A percentile compares a stretch with the other conserved stretches of the same genome.
These are phyloP conservation scores for Nemotelus nigrinus DNA, from an alignment of 2,888 invertebrate genomes.

Conservation along the genomic window DNA sequence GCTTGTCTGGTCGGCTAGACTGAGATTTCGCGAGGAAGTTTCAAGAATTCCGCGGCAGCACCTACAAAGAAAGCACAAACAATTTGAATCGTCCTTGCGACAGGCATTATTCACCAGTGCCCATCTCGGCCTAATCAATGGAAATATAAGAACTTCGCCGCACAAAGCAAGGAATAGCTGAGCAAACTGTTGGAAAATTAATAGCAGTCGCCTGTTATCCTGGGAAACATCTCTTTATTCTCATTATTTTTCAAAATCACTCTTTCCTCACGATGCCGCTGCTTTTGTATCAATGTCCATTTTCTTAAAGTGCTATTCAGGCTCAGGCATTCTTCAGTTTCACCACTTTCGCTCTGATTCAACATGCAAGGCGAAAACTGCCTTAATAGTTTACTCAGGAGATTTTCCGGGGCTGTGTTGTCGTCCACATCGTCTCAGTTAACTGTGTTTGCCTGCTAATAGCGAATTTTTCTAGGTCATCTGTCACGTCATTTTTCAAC, in stretches of 20 bases:
- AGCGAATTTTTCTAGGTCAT: no score
- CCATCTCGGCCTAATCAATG: background rate
- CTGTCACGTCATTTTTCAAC: no score
- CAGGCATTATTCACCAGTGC: no score
- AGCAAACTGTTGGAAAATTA: conserved; percentile 23
- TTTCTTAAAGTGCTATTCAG: background rate
- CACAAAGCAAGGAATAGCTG: background rate
- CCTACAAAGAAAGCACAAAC: no score
- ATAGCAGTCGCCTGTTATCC: conserved; percentile 7
- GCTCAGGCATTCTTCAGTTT: no score
- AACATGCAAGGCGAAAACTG: background rate
- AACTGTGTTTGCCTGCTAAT: background rate
- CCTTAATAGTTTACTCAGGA: background rate
- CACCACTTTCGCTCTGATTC: no score
- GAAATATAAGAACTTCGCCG: conserved; percentile 1
- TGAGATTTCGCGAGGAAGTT: no score
- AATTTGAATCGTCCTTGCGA: no score
- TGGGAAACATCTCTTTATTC: background rate
- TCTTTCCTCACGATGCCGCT: background rate
- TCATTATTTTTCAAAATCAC: background rate
- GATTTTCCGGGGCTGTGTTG: background rate
- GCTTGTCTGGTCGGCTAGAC: no score
- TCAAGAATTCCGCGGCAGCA: no score
- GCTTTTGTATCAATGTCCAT: background rate
- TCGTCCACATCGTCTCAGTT: background rate